phyloP scores from a whole-genome alignment of 2,888 invertebrate species.

The Patella caerulea region DNA sequence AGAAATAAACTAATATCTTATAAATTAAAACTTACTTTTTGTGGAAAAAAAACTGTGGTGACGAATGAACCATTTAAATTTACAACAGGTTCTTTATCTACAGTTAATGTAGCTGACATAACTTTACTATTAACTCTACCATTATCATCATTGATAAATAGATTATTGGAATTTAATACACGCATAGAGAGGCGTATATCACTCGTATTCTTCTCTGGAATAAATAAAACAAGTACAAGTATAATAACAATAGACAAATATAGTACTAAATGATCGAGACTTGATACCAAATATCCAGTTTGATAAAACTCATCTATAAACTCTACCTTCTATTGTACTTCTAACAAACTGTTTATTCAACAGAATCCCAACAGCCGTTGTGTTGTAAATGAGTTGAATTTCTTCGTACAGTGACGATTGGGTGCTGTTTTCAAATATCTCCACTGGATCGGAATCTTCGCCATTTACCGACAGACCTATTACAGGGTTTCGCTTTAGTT shows the following conservation, averaged over 20 bases:
- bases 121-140: conserved; percentile 26
- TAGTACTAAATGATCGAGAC: too few relatives aligned
- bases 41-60: conserved; percentile 44
- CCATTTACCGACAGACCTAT: conserved; percentile 21
- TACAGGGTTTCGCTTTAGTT: not conserved
- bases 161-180: not conserved
- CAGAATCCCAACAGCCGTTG: conserved; percentile 40
- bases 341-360: conserved; percentile 31
- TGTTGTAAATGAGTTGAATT: conserved; percentile 17
- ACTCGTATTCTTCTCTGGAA: not conserved
- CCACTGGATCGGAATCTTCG: not conserved
- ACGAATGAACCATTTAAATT: conserved; percentile 40
- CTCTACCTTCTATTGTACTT: conserved; percentile 11
- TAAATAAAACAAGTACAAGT: not conserved
- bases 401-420: conserved; percentile 21
- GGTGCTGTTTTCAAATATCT: conserved; percentile 1
- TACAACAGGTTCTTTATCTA: conserved; percentile 30
- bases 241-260: too few relatives aligned
- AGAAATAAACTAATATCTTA: not conserved
- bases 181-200: not conserved
- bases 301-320: too few relatives aligned
- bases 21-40: conserved; percentile 32
- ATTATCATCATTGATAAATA: conserved; percentile 16
- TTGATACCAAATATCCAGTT: too few relatives aligned
- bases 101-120: conserved; percentile 34